Evolutionary conservation across 2,797 vertebrate genomes (phyloP).

Genomic region (Potorous gilbertii): DNA sequence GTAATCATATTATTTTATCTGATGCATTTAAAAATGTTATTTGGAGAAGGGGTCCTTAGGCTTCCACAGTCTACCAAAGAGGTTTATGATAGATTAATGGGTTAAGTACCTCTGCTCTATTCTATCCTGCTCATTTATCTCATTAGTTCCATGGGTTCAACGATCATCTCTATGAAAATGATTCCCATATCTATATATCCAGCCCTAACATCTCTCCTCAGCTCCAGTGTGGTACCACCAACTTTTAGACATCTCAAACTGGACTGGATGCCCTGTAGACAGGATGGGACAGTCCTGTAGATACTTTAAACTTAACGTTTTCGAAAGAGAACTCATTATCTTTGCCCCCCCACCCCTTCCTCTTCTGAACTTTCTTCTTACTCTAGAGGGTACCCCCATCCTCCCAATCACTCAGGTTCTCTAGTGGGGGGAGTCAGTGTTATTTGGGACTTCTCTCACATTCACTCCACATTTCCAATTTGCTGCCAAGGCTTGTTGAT

Average conservation of each 20-base stretch:
- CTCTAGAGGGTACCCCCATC: neutral
- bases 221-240: neutral
- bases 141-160: neutral
- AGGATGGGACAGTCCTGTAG: neutral
- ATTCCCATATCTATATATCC: neutral
- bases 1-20: neutral
- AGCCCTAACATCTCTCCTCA: neutral
- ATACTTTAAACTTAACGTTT: neutral
- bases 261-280: neutral
- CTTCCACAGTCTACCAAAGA: neutral
- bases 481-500: neutral
- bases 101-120: neutral
- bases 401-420: neutral
- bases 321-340: neutral
- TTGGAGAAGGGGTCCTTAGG: neutral
- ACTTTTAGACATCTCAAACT: neutral
- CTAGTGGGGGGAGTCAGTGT: neutral
- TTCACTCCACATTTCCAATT: neutral
- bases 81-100: neutral
- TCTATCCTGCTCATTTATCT: neutral
- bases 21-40: neutral
- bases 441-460: neutral
- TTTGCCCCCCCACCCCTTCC: neutral
- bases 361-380: neutral
- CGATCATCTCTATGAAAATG: neutral